Evolutionary conservation across 2,797 vertebrate genomes (phyloP).

Genomic region (Cottoperca gobio): DNA sequence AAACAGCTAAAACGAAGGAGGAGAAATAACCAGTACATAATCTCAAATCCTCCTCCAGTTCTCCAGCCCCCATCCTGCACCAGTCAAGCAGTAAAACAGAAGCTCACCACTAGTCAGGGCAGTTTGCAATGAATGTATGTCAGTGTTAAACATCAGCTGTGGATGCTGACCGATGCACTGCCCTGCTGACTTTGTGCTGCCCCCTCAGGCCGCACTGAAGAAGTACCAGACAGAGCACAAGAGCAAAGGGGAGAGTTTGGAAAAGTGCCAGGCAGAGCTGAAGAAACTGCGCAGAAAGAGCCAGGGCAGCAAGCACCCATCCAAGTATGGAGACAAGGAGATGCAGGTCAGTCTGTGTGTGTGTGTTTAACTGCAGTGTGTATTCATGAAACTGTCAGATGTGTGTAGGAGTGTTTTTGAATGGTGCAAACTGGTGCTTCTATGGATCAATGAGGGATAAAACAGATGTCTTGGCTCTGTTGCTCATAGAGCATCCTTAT

Average conservation of each 20-base stretch:
- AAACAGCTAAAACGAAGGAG: not conserved
- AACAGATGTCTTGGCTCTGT: conserved; percentile 5
- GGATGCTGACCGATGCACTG: not conserved
- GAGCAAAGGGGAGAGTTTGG: conserved; percentile 92
- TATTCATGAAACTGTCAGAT: not conserved
- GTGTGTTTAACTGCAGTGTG: conserved; percentile 9
- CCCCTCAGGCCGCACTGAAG: conserved; percentile 92
- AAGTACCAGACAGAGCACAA: conserved; percentile 97
- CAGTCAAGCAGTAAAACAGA: not conserved
- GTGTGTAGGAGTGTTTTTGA: not conserved
- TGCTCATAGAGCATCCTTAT: not conserved
- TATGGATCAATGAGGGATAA: not conserved
- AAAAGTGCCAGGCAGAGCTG: conserved; percentile 95
- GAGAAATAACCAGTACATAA: not conserved
- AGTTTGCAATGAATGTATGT: not conserved
- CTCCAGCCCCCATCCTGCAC: not conserved
- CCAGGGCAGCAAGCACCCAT: conserved; percentile 95
- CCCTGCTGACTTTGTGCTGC: conserved; percentile 61
- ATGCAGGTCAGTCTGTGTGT: conserved; percentile 87
- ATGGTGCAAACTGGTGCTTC: not conserved
- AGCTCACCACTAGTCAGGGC: not conserved
- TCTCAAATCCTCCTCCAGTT: not conserved
- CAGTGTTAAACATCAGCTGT: conserved; percentile 5
- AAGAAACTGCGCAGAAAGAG: conserved; percentile 97
- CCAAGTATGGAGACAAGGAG: conserved; percentile 96